Base-by-base conservation (phyloP, 2,797 vertebrate genomes). In the Decapterus maruadsi region DNA sequence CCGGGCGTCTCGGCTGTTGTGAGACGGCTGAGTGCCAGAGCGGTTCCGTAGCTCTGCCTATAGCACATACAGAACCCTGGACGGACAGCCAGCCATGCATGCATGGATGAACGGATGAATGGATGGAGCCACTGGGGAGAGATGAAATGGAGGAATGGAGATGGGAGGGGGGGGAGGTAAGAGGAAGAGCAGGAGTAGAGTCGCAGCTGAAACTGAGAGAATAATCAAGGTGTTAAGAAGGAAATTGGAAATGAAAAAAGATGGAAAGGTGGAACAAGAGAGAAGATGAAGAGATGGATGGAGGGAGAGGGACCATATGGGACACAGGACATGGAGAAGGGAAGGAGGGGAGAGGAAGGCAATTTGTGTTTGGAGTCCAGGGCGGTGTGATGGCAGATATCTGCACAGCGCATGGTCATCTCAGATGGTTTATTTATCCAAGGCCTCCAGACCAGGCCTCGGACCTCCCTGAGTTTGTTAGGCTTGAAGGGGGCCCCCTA, bases 381-480 rank as follows among this genome's bases (percentile, higher is more conserved):
- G 86, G 90, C 75, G 80, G 88, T 91, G 92, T 93, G 94, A 95
- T 95, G 95, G 95, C 92, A 95, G 94, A 94, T 96, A 95, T 95
- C 94, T 95, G 94, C 90, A 90, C 92, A 93, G 90, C 63, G 93
- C 95, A 93, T 95, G 95, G 95, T 96, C 95, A 96, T 95, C 95
- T 94, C 92, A 82, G 86, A 87, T 84, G 92, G 94, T 94, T 95
- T 96, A 96, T 96, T 96, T 96, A 96, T 95, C 93, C 95, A 95
- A 95, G 93, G 93, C 90, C 94, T 95, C 93, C 89, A 95, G 95
- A 95, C 94, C 94, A 95, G 93, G 90, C 92, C 93, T 93, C 67
- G 91, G 95, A 96, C 96, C 95, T 96, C 96, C 95, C 94, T 96
- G 94, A 95, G 95, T 96, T 96, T 96, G 96, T 96, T 96, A 96